Percentiles rank a stretch among this genome's conserved stretches.
These are phyloP conservation scores for Spinus pinus DNA, from an alignment of 2,797 vertebrate species.

Conservation along the genomic window DNA sequence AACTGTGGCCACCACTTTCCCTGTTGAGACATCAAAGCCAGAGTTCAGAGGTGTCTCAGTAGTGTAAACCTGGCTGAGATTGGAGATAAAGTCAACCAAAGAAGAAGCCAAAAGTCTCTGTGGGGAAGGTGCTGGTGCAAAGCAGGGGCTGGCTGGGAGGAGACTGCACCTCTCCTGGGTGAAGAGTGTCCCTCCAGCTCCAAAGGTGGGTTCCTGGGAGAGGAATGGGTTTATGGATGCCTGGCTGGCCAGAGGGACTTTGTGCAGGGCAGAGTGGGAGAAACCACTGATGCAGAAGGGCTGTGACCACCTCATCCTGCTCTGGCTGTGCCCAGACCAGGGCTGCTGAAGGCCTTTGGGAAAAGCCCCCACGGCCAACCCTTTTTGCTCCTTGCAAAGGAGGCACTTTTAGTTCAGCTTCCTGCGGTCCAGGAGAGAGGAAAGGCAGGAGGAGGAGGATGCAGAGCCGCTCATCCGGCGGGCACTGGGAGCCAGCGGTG, in stretches of 20 bases:
- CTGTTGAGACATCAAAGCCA: neutral
- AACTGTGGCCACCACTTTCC: slow-evolving; percentile 1
- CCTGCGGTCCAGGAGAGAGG: neutral
- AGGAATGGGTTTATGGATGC: neutral
- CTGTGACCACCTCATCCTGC: neutral
- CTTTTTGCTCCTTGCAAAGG: neutral
- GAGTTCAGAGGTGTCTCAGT: neutral
- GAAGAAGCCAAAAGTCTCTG: neutral
- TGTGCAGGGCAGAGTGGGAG: neutral
- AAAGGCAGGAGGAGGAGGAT: neutral
- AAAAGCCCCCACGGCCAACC: neutral
- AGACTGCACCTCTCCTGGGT: neutral
- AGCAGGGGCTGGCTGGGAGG: neutral
- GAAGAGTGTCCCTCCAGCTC: neutral
- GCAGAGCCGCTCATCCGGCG: neutral
- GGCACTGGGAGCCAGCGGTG: neutral
- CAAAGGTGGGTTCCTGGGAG: neutral
- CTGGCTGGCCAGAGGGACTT: neutral
- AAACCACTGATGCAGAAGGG: neutral
- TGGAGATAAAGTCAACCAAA: neutral
- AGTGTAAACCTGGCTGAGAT: slow-evolving; percentile 20
- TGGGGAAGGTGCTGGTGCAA: neutral
- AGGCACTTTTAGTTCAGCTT: neutral
- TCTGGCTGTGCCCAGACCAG: neutral
- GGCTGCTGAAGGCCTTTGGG: neutral